These are phyloP conservation scores for Pyrocephalus nanus DNA, from an alignment of 2,797 vertebrate genomes.

Conservation along the genomic window DNA sequence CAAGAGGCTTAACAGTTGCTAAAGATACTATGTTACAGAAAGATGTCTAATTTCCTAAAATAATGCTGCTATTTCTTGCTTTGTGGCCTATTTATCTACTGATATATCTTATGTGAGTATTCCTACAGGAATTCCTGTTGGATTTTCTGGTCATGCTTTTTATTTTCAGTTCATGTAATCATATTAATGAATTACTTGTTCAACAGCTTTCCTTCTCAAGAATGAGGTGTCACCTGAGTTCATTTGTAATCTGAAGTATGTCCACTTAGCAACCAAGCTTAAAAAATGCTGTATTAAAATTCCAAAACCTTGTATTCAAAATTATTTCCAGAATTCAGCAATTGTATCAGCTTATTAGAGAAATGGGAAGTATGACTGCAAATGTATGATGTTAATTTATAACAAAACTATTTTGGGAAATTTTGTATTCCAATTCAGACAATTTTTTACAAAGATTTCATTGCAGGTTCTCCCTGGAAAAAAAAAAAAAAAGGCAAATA, in stretches of 20 bases:
- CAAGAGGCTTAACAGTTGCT: not conserved
- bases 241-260: not conserved
- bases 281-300: not conserved
- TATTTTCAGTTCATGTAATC: constrained; percentile 18
- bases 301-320: not conserved
- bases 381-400: not conserved
- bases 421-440: not conserved
- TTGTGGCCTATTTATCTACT: not conserved
- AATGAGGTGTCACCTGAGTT: not conserved
- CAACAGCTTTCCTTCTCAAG: not conserved
- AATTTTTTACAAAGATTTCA: not conserved
- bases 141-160: constrained; percentile 7
- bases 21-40: not conserved
- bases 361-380: not conserved
- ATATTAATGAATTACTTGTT: not conserved
- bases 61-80: not conserved
- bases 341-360: not conserved
- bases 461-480: not conserved
- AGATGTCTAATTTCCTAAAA: not conserved
- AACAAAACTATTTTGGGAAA: not conserved
- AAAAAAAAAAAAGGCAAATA: not conserved
- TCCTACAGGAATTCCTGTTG: not conserved
- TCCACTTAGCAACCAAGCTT: not conserved
- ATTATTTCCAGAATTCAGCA: not conserved
- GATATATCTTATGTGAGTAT: not conserved